These are phyloP conservation scores for Agrilus biguttatus DNA, from an alignment of 2,888 invertebrate genomes.

Conservation along the genomic window DNA sequence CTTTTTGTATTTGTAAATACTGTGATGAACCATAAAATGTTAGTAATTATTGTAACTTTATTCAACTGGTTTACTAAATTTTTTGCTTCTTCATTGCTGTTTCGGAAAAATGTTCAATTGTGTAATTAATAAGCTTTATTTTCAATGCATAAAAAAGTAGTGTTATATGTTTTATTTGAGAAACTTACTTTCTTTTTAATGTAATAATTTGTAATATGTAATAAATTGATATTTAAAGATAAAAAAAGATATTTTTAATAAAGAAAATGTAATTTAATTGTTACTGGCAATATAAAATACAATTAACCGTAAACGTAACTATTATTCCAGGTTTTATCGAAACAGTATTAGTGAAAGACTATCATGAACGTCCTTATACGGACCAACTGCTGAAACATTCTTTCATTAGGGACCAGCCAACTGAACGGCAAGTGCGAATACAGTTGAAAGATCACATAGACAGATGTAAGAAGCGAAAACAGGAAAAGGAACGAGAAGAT, in stretches of 20 bases:
- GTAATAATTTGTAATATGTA: no score
- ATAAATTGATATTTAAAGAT: neutral
- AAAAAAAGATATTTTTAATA: neutral
- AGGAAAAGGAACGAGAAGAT: conserved; percentile 68
- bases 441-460: conserved; percentile 99
- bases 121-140: no score
- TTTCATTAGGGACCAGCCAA: conserved; percentile 97
- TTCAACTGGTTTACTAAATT: no score
- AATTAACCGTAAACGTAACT: neutral
- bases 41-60: no score
- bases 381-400: conserved; percentile 95
- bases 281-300: neutral
- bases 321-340: conserved; percentile 70
- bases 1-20: no score
- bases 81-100: no score
- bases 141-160: no score
- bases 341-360: conserved; percentile 92
- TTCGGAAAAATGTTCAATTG: no score
- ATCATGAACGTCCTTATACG: conserved; percentile 95
- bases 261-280: neutral
- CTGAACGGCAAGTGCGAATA: conserved; percentile 94
- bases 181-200: no score
- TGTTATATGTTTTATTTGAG: no score
- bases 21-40: no score
- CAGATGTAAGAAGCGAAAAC: conserved; percentile 88